Evolutionary conservation across 2,888 invertebrate genomes (phyloP).

Genomic region (Mechanitis mazaeus): DNA sequence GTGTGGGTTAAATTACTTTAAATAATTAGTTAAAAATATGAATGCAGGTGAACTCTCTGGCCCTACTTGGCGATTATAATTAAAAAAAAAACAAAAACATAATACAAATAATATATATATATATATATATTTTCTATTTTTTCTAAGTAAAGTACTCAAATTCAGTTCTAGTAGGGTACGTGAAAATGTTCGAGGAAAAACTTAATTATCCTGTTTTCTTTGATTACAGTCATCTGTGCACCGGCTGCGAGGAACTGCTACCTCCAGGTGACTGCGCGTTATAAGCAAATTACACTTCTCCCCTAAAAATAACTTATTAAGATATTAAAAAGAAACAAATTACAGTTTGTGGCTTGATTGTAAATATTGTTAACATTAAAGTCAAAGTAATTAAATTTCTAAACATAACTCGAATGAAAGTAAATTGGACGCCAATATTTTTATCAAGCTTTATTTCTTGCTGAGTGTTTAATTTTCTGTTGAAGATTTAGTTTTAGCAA

Average conservation of each 20-base stretch:
- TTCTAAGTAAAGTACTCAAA: background rate
- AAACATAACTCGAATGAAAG: no score
- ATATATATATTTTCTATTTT: background rate
- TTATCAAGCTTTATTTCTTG: background rate
- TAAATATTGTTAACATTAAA: no score
- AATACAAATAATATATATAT: no score
- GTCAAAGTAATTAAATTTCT: no score
- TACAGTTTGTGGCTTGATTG: background rate
- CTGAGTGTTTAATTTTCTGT: background rate
- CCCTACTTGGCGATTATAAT: no score
- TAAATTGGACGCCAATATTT: background rate
- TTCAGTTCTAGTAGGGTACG: constrained; percentile 7
- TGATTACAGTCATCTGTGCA: constrained; percentile 73
- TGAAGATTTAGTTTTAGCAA: background rate
- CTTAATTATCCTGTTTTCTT: constrained; percentile 75
- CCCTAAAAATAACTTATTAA: constrained; percentile 46
- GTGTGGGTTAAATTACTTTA: no score
- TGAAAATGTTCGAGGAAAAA: constrained; percentile 41
- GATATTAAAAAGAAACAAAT: constrained; percentile 37
- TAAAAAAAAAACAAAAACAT: background rate
- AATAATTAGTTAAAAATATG: no score
- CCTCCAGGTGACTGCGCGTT: constrained; percentile 61
- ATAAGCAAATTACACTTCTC: constrained; percentile 65
- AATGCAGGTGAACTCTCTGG: no score
- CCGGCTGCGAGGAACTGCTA: constrained; percentile 61